Percentiles rank a stretch among this genome's conserved stretches.
Conservation (phyloP, 2,888 invertebrate species). For the Pristionchus fissidentatus region DNA sequence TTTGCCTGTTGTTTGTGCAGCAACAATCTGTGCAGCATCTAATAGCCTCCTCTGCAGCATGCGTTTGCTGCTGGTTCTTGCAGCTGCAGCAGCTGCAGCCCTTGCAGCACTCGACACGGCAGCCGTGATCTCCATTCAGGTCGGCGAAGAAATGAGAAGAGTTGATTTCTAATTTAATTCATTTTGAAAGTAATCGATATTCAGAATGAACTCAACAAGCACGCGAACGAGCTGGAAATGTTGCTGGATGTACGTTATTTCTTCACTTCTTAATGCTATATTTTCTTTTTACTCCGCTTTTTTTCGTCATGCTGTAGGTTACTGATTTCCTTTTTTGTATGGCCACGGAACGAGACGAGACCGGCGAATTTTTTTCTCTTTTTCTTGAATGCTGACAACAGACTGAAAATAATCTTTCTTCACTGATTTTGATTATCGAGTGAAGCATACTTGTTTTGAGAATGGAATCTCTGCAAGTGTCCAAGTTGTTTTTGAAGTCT, state of each 20-base stretch:
- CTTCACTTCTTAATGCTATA: not conserved
- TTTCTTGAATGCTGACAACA: too few species aligned
- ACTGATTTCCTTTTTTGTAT: not conserved
- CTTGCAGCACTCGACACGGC: slow-evolving; percentile 63
- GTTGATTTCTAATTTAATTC: not conserved
- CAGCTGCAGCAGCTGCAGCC: not conserved
- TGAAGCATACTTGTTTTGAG: too few species aligned
- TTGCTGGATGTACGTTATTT: slow-evolving; percentile 60
- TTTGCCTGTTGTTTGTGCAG: too few species aligned
- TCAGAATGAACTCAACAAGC: slow-evolving; percentile 67
- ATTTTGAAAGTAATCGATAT: too few species aligned
- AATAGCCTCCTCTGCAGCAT: not conserved
- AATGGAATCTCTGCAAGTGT: too few species aligned
- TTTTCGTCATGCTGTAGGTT: not conserved
- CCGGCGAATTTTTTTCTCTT: too few species aligned
- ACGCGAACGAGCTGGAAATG: slow-evolving; percentile 65
- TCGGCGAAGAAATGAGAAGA: too few species aligned
- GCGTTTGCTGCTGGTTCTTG: not conserved
- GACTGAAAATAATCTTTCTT: too few species aligned
- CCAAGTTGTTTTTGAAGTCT: too few species aligned
- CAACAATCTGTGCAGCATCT: too few species aligned
- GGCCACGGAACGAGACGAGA: too few species aligned
- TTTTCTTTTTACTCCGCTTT: not conserved
- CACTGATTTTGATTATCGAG: too few species aligned
- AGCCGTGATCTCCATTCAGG: slow-evolving; percentile 67